A percentile compares a stretch with the other conserved stretches of the same genome.
These are phyloP conservation scores for Aquatica leii DNA, from an alignment of 2,888 invertebrate species.

Conservation along the genomic window DNA sequence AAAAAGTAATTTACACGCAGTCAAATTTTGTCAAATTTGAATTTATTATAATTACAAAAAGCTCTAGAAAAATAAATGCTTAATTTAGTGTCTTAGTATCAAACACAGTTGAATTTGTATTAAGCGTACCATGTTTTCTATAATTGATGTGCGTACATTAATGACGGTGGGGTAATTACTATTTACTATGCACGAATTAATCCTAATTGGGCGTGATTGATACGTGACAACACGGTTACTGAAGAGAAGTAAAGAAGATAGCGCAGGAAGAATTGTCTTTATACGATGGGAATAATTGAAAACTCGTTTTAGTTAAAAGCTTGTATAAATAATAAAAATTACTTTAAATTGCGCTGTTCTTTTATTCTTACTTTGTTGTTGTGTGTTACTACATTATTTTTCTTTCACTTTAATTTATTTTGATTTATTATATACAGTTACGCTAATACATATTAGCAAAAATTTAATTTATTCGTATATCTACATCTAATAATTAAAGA, in stretches of 20 bases:
- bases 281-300: slow-evolving; percentile 10
- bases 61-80: too few species aligned
- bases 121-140: slow-evolving; percentile 11
- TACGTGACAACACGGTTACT: slow-evolving; percentile 23
- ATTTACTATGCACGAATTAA: slow-evolving; percentile 27
- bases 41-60: too few species aligned
- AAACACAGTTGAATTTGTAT: background rate
- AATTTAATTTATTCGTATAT: too few species aligned
- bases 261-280: slow-evolving; percentile 8
- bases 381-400: slow-evolving; percentile 27
- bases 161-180: slow-evolving; percentile 20
- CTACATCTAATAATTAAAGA: slow-evolving; percentile 34
- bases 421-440: too few species aligned
- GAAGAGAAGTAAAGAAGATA: slow-evolving; percentile 1
- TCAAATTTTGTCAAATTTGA: too few species aligned
- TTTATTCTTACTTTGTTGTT: slow-evolving; percentile 13
- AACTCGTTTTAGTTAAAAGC: background rate
- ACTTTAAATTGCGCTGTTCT: background rate
- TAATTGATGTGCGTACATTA: slow-evolving; percentile 23
- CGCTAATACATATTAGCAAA: too few species aligned
- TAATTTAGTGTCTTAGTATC: background rate
- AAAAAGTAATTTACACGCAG: too few species aligned
- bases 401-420: slow-evolving; percentile 31
- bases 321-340: slow-evolving; percentile 7
- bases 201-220: slow-evolving; percentile 31